Conservation (phyloP, 2,888 invertebrate genomes). For the Platerodrilus igneus region DNA sequence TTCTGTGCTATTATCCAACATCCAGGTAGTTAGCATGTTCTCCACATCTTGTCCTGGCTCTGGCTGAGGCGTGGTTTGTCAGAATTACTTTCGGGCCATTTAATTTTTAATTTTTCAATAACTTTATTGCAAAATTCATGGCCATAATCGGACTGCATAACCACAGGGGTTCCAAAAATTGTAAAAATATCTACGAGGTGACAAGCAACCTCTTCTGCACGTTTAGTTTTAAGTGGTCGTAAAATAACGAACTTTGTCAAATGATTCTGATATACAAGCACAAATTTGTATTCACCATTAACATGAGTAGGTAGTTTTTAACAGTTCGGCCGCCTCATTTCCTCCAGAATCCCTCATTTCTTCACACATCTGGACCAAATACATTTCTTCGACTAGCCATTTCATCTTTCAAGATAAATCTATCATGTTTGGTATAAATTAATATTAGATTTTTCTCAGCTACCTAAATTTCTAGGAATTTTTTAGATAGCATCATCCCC, state of each 20-base stretch:
- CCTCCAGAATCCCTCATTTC: too few species aligned
- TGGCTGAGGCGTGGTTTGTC: slow-evolving; percentile 34
- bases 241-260: slow-evolving; percentile 19
- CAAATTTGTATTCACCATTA: too few species aligned
- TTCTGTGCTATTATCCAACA: slow-evolving; percentile 12
- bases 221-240: slow-evolving; percentile 16
- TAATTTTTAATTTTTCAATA: slow-evolving; percentile 23
- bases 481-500: too few species aligned
- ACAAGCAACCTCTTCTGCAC: slow-evolving; percentile 12
- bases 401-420: too few species aligned
- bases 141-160: slow-evolving; percentile 26
- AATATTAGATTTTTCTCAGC: too few species aligned
- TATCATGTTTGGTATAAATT: too few species aligned
- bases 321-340: too few species aligned
- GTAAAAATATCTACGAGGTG: slow-evolving; percentile 22
- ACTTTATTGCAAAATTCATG: slow-evolving; percentile 23
- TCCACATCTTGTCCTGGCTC: slow-evolving; percentile 39
- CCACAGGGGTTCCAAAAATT: slow-evolving; percentile 24
- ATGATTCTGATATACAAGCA: slow-evolving; percentile 18
- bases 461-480: too few species aligned
- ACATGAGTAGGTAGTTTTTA: too few species aligned
- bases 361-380: too few species aligned
- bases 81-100: slow-evolving; percentile 28
- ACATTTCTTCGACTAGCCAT: too few species aligned
- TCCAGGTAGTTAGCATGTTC: slow-evolving; percentile 33